phyloP scores from a whole-genome alignment of 2,888 invertebrate species.

The Amblyjoppa fuscipennis region DNA sequence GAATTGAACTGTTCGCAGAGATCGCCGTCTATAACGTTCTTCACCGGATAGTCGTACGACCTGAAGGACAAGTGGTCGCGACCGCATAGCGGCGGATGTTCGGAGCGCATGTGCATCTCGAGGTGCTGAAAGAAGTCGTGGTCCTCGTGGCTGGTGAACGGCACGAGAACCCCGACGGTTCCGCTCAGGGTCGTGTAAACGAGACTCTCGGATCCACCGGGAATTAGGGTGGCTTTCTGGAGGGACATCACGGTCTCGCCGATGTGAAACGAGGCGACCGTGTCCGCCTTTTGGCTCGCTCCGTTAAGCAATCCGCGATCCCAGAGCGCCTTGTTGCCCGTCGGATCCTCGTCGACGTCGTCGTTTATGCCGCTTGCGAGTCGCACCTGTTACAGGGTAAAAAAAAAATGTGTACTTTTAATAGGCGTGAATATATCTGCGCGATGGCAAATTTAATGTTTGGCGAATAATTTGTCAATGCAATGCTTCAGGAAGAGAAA shows the following conservation, averaged over 20 bases:
- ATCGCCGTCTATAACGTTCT: constrained; percentile 99
- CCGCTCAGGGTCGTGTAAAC: constrained; percentile 98
- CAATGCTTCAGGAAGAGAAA: too few relatives aligned
- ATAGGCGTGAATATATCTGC: too few relatives aligned
- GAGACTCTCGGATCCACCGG: constrained; percentile 98
- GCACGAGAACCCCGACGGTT: constrained; percentile 96
- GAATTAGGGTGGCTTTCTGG: constrained; percentile 97
- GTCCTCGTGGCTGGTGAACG: constrained; percentile 98
- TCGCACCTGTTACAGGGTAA: constrained; percentile 86
- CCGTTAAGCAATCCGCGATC: constrained; percentile 96
- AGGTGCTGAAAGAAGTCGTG: constrained; percentile 99
- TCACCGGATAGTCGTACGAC: constrained; percentile 98
- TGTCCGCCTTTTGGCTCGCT: constrained; percentile 98
- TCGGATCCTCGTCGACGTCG: constrained; percentile 99
- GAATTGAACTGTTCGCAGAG: constrained; percentile 99
- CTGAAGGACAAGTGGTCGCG: constrained; percentile 98
- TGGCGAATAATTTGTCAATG: too few relatives aligned
- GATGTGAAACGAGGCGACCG: constrained; percentile 96
- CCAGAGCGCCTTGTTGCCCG: constrained; percentile 99
- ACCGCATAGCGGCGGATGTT: constrained; percentile 98
- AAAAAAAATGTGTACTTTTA: too few relatives aligned
- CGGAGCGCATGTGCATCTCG: constrained; percentile 99
- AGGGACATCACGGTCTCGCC: constrained; percentile 98
- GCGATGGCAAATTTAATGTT: too few relatives aligned
- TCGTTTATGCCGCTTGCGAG: constrained; percentile 96